phyloP scores from a whole-genome alignment of 2,888 invertebrate species.

The Neocrepidodera transversa region DNA sequence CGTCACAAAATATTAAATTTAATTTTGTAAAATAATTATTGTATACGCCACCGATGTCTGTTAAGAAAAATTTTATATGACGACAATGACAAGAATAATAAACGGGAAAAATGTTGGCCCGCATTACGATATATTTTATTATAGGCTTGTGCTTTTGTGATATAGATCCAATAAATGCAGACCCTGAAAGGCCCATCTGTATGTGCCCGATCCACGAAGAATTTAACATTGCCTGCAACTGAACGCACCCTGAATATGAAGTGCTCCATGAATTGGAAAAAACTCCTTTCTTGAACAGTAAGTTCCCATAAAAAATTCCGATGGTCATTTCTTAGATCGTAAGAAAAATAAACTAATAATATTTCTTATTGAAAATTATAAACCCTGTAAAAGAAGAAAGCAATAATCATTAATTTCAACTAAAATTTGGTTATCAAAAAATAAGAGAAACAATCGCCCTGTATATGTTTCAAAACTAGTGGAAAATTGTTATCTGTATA shows the following conservation, averaged over 20 bases:
- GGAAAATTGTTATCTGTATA: slow-evolving; percentile 38
- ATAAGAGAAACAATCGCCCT: too few relatives aligned
- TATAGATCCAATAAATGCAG: slow-evolving; percentile 36
- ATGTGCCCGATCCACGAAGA: slow-evolving; percentile 28
- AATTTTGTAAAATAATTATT: too few relatives aligned
- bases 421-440: too few relatives aligned
- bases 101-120: slow-evolving; percentile 31
- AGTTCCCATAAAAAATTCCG: slow-evolving; percentile 21
- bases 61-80: slow-evolving; percentile 21
- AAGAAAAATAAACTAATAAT: too few relatives aligned
- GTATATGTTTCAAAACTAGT: not conserved
- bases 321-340: slow-evolving; percentile 10
- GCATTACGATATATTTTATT: slow-evolving; percentile 39
- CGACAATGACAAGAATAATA: slow-evolving; percentile 32
- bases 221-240: slow-evolving; percentile 23
- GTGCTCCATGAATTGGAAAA: slow-evolving; percentile 31
- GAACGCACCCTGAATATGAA: slow-evolving; percentile 36
- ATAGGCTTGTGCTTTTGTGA: slow-evolving; percentile 31
- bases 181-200: slow-evolving; percentile 25
- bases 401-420: too few relatives aligned
- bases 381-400: too few relatives aligned
- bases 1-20: not conserved
- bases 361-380: too few relatives aligned
- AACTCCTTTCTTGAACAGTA: slow-evolving; percentile 16
- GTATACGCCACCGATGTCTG: slow-evolving; percentile 6